Conservation (phyloP, 2,797 vertebrate genomes). For the Poeciliopsis turneri region DNA sequence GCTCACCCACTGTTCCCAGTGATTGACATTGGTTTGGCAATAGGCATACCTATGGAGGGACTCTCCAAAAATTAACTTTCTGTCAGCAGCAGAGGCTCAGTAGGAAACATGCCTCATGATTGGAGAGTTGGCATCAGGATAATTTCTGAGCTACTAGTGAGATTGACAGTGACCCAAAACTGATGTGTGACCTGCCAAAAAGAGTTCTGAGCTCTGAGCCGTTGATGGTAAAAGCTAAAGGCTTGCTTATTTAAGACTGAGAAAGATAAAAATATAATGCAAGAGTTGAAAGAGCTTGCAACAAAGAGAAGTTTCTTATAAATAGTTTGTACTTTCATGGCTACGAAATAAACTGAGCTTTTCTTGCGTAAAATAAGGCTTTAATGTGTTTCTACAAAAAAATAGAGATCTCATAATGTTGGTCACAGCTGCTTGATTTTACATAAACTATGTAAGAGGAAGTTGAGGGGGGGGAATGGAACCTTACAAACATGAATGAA, state of each 20-base stretch:
- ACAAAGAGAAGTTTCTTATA: conserved; percentile 21
- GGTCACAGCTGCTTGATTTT: conserved; percentile 21
- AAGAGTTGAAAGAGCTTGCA: conserved; percentile 11
- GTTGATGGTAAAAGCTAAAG: conserved; percentile 24
- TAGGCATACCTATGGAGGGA: background rate
- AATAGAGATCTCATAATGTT: conserved; percentile 28
- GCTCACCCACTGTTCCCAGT: conserved; percentile 22
- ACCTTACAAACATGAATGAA: conserved; percentile 27
- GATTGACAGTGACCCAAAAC: conserved; percentile 53
- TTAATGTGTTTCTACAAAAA: conserved; percentile 38
- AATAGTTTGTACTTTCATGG: conserved; percentile 17
- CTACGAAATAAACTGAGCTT: conserved; percentile 36
- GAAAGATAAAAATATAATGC: conserved; percentile 1
- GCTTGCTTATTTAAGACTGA: background rate
- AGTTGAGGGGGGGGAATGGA: background rate
- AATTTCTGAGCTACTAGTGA: conserved; percentile 25
- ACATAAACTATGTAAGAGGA: conserved; percentile 9
- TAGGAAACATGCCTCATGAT: conserved; percentile 25
- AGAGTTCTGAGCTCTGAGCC: conserved; percentile 31
- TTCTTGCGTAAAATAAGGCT: conserved; percentile 22
- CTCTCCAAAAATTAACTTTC: conserved; percentile 11
- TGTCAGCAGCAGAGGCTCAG: conserved; percentile 25
- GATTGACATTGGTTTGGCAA: conserved; percentile 8
- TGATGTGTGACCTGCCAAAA: conserved; percentile 45
- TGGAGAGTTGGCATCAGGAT: conserved; percentile 48